Evolutionary conservation across 2,113 vertebrate species (phyloP).

Genomic region (Fulica atra): DNA sequence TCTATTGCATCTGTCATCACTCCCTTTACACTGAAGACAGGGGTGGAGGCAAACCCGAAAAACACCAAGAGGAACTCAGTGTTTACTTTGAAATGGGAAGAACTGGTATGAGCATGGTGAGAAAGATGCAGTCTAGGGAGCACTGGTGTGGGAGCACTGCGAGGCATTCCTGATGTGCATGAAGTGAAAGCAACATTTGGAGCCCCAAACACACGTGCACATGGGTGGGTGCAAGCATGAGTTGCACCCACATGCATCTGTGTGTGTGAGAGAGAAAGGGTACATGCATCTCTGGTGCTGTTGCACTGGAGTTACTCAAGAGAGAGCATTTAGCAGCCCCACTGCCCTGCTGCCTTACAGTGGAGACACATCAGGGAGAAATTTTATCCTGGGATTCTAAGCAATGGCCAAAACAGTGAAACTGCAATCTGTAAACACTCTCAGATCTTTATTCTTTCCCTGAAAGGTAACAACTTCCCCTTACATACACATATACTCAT

Average conservation of each 20-base stretch:
- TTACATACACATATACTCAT: not conserved
- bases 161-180: not conserved
- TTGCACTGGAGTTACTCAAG: not conserved
- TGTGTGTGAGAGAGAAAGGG: not conserved
- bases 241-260: not conserved
- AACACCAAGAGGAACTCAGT: not conserved
- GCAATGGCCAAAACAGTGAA: conserved; percentile 50
- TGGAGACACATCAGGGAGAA: not conserved
- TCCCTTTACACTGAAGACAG: not conserved
- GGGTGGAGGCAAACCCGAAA: not conserved
- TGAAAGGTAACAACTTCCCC: not conserved
- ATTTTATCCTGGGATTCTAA: not conserved
- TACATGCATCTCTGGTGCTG: not conserved
- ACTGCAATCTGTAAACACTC: conserved; percentile 2
- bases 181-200: not conserved
- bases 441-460: not conserved
- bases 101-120: not conserved
- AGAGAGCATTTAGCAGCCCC: not conserved
- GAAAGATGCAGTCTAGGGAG: not conserved
- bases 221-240: not conserved
- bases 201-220: not conserved
- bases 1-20: not conserved
- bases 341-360: not conserved
- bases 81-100: not conserved
- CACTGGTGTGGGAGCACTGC: not conserved